Percentiles rank a stretch among this genome's conserved stretches.
Evolutionary conservation across 2,888 invertebrate species (phyloP).

Genomic region (Yponomeuta sedellus): DNA sequence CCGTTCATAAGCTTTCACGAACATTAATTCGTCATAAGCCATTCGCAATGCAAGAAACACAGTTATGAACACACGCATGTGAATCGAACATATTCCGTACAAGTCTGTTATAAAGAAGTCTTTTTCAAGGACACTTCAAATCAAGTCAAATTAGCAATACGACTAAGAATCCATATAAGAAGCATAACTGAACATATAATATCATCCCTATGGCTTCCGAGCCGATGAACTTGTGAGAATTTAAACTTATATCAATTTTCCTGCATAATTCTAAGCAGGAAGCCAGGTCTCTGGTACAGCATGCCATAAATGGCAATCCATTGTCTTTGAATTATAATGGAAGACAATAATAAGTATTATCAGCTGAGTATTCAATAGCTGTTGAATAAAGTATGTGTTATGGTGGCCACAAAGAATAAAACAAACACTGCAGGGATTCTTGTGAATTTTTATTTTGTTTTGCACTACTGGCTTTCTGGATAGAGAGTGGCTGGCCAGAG

Average conservation of each 20-base stretch:
- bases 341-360: no score
- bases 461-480: no score
- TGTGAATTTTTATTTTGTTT: no score
- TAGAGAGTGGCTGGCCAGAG: no score
- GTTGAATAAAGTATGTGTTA: neutral
- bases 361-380: no score
- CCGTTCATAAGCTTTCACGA: no score
- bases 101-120: no score
- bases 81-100: neutral
- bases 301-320: neutral
- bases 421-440: no score
- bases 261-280: neutral
- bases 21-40: no score
- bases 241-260: neutral
- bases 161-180: neutral
- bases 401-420: neutral
- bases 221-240: neutral
- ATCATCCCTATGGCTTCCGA: neutral
- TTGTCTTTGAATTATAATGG: neutral
- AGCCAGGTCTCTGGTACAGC: neutral
- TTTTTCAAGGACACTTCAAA: neutral
- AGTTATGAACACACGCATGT: no score
- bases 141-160: neutral
- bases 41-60: no score
- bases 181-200: neutral